Evolutionary conservation across 1,140 invertebrate genomes (phyloP).

Genomic region (Tribolium madens): DNA sequence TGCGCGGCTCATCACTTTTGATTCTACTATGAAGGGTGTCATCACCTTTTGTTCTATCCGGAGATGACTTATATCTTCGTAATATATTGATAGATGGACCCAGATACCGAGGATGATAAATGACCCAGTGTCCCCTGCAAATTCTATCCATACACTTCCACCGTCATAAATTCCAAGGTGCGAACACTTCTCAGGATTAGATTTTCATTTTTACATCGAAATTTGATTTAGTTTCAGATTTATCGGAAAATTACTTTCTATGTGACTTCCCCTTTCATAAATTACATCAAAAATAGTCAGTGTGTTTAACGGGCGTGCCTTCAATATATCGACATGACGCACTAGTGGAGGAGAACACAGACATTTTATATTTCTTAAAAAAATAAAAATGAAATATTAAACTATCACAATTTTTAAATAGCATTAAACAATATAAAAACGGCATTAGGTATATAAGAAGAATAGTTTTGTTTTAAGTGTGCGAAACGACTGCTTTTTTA

Average conservation of each 20-base stretch:
- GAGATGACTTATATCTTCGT: slow-evolving; percentile 58
- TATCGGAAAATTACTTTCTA: slow-evolving; percentile 48
- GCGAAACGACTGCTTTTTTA: no score
- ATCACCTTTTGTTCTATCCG: slow-evolving; percentile 56
- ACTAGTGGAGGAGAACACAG: neutral
- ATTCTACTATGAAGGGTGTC: slow-evolving; percentile 50
- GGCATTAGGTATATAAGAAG: no score
- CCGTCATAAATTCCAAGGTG: slow-evolving; percentile 60
- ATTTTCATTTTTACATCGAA: slow-evolving; percentile 60
- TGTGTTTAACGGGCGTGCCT: slow-evolving; percentile 30
- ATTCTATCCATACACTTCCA: slow-evolving; percentile 56
- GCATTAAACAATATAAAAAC: neutral
- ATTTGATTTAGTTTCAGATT: slow-evolving; percentile 59
- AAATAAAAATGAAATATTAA: neutral
- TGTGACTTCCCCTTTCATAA: slow-evolving; percentile 43
- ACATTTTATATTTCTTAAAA: slow-evolving; percentile 23
- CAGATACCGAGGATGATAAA: slow-evolving; percentile 60
- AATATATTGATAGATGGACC: slow-evolving; percentile 60
- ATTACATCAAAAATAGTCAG: slow-evolving; percentile 45
- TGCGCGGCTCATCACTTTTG: slow-evolving; percentile 38
- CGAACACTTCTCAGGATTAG: slow-evolving; percentile 57
- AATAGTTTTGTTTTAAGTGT: no score
- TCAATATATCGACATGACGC: neutral
- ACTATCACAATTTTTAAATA: neutral
- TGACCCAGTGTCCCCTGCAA: slow-evolving; percentile 56